phyloP scores from a whole-genome alignment of 2,797 vertebrate species.

The Fratercula arctica region DNA sequence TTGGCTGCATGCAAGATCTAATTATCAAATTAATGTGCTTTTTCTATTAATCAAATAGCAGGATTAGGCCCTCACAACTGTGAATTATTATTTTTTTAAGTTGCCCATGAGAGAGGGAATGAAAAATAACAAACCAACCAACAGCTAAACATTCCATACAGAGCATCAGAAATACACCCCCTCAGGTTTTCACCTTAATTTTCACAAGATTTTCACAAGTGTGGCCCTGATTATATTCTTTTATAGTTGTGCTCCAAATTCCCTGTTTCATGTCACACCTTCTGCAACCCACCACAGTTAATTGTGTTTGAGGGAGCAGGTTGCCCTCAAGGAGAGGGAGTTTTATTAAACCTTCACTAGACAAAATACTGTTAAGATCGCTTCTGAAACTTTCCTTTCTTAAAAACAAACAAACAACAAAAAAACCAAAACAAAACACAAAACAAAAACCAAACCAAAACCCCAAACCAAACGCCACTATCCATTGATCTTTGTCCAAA shows the following conservation, averaged over 20 bases:
- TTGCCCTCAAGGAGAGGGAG: neutral
- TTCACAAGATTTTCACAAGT: neutral
- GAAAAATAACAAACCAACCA: neutral
- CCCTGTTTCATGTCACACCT: neutral
- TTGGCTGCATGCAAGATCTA: neutral
- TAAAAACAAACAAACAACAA: neutral
- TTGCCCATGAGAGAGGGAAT: neutral
- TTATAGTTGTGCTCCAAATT: neutral
- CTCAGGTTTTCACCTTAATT: neutral
- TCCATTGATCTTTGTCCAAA: neutral
- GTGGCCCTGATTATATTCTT: neutral
- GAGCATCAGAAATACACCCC: neutral
- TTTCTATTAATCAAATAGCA: neutral
- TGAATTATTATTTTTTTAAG: neutral
- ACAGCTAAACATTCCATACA: neutral
- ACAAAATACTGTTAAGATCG: neutral
- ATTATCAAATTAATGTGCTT: neutral
- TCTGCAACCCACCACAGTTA: neutral
- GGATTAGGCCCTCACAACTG: neutral
- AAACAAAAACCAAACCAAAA: neutral
- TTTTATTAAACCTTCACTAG: constrained; percentile 5
- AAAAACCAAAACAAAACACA: neutral
- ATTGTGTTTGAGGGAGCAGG: neutral
- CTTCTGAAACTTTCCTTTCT: neutral
- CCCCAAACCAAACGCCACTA: neutral